A percentile compares a stretch with the other conserved stretches of the same genome.
phyloP scores from a whole-genome alignment of 2,113 vertebrate genomes.

The Phylloscopus whistleri region DNA sequence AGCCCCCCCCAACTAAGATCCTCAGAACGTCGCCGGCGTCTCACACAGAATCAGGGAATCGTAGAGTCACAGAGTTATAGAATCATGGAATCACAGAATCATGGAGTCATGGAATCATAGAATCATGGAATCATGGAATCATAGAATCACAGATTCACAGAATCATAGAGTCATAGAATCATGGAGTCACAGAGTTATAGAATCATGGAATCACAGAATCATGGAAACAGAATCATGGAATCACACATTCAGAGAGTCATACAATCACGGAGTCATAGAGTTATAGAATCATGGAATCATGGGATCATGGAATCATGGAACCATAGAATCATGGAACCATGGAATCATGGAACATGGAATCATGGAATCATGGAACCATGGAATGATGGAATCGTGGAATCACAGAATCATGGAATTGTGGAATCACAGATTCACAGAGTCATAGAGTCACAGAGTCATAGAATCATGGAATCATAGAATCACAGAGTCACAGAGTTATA shows the following conservation, averaged over 20 bases:
- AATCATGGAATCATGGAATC: rapidly evolving
- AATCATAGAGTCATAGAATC: rapidly evolving
- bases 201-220: rapidly evolving
- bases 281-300: rapidly evolving
- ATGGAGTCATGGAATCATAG: rapidly evolving
- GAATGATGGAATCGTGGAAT: rapidly evolving
- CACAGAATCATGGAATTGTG: rapidly evolving
- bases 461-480: rapidly evolving
- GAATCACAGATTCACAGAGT: not conserved
- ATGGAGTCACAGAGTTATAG: rapidly evolving
- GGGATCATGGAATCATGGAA: rapidly evolving
- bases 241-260: rapidly evolving
- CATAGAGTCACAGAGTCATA: not conserved
- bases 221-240: rapidly evolving
- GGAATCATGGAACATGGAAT: rapidly evolving
- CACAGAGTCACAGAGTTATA: rapidly evolving
- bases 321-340: rapidly evolving
- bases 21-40: not conserved
- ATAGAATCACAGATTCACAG: rapidly evolving
- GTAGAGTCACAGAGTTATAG: rapidly evolving
- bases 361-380: not conserved
- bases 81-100: rapidly evolving
- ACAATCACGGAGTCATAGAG: rapidly evolving
- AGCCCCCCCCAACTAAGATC: not conserved
- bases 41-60: not conserved